Percentiles rank a stretch among this genome's conserved stretches.
Conservation (phyloP, 2,888 invertebrate species). For the Epirrhoe alternata region DNA sequence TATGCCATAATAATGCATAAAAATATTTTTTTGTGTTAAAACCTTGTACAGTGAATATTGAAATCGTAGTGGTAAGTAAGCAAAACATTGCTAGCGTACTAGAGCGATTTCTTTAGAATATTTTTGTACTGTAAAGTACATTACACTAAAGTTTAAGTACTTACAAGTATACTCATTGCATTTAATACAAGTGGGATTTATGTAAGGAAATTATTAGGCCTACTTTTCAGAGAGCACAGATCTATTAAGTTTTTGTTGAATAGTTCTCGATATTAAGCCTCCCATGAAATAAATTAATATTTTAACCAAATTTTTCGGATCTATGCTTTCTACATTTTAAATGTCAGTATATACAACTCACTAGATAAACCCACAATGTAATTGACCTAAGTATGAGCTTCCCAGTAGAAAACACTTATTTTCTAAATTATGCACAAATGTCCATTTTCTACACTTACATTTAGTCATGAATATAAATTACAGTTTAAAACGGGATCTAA, state of each 20-base stretch:
- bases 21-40: background rate
- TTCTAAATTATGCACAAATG: constrained; percentile 21
- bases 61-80: background rate
- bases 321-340: background rate
- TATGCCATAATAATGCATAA: constrained; percentile 1
- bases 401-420: constrained; percentile 9
- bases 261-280: background rate
- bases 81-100: background rate
- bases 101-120: background rate
- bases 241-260: background rate
- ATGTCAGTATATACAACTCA: background rate
- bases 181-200: constrained; percentile 11
- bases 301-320: background rate
- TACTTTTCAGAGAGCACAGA: background rate
- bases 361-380: background rate
- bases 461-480: constrained; percentile 13
- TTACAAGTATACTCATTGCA: constrained; percentile 14
- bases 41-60: background rate
- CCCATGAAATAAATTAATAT: background rate
- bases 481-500: constrained; percentile 20
- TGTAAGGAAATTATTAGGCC: constrained; percentile 1
- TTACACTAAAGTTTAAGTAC: constrained; percentile 16
- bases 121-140: constrained; percentile 40
- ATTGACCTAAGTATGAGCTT: constrained; percentile 9
- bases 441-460: constrained; percentile 10